Evolutionary conservation across 2,888 invertebrate species (phyloP).

Genomic region (Eupithecia vulgata): DNA sequence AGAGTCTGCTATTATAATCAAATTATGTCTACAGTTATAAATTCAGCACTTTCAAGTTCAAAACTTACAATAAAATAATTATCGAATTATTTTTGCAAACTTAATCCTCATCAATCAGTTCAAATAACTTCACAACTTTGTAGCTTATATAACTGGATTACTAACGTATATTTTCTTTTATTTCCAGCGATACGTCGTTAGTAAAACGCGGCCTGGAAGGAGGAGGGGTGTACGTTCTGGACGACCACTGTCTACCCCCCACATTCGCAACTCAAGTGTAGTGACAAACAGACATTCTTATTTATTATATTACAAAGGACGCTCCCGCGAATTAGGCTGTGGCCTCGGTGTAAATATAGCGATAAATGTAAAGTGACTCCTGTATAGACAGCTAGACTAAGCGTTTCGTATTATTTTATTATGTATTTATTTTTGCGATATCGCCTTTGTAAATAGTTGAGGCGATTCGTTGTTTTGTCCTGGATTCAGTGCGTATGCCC

Average conservation of each 20-base stretch:
- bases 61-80: not conserved
- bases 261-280: slow-evolving; percentile 92
- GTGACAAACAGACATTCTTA: slow-evolving; percentile 76
- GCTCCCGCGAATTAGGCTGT: slow-evolving; percentile 81
- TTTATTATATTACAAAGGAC: slow-evolving; percentile 79
- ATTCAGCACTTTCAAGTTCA: not conserved
- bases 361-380: slow-evolving; percentile 80
- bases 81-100: not conserved
- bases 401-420: too few species aligned
- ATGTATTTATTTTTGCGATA: slow-evolving; percentile 80
- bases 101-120: not conserved
- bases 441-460: slow-evolving; percentile 80
- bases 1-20: not conserved
- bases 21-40: not conserved
- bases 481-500: slow-evolving; percentile 22
- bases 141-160: not conserved
- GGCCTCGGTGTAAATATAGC: slow-evolving; percentile 82
- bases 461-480: slow-evolving; percentile 58
- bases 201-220: slow-evolving; percentile 88
- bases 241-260: slow-evolving; percentile 89
- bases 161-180: slow-evolving; percentile 54
- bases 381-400: slow-evolving; percentile 82
- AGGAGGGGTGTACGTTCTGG: slow-evolving; percentile 88
- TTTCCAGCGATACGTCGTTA: slow-evolving; percentile 87
- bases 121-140: not conserved